A percentile compares a stretch with the other conserved stretches of the same genome.
Conservation (phyloP, 2,797 vertebrate genomes). For the Enteromius thamalakanensis region DNA sequence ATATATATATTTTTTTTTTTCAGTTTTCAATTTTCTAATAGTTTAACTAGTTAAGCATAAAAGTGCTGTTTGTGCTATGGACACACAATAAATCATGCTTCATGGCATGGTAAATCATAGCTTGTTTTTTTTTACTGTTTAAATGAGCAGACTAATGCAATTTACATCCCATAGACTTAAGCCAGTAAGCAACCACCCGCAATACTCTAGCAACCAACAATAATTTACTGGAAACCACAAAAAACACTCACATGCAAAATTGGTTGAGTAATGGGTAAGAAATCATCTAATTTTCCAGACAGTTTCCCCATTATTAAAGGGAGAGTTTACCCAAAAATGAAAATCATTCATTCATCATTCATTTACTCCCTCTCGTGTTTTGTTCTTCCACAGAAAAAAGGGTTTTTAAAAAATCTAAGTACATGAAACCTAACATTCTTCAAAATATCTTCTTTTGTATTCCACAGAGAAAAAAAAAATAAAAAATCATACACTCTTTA, state of each 20-base stretch:
- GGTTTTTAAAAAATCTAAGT: neutral
- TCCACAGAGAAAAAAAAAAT: neutral
- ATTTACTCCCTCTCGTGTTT: neutral
- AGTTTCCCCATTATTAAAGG: neutral
- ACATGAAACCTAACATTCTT: neutral
- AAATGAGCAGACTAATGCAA: neutral
- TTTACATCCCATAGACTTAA: neutral
- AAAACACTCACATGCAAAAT: neutral
- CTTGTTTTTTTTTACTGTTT: neutral
- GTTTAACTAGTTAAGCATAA: neutral
- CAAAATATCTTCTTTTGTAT: neutral
- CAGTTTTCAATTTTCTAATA: neutral
- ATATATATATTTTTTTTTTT: neutral
- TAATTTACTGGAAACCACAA: neutral
- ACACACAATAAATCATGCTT: neutral
- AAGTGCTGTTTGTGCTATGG: neutral
- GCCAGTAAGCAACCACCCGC: neutral
- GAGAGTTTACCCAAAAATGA: neutral
- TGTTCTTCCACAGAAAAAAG: neutral
- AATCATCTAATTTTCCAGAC: neutral
- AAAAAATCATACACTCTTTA: too few relatives aligned
- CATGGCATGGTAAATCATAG: neutral
- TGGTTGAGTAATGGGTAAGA: neutral
- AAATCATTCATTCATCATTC: neutral
- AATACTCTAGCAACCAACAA: neutral